phyloP scores from a whole-genome alignment of 1,140 invertebrate genomes.

The Eupristina koningsbergeri region DNA sequence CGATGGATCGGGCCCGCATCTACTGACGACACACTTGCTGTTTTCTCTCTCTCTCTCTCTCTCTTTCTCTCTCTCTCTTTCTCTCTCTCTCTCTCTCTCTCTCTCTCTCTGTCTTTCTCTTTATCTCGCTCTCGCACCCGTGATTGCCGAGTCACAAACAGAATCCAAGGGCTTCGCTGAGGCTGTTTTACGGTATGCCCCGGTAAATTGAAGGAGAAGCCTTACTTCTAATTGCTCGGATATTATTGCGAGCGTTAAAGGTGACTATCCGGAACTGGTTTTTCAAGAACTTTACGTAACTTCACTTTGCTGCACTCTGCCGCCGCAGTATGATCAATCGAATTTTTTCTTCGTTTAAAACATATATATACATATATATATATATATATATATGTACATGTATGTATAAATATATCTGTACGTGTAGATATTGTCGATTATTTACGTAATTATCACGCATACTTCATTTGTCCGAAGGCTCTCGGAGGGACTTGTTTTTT shows the following conservation, averaged over 20 bases:
- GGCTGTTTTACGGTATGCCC: not conserved
- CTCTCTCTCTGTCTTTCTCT: too few relatives aligned
- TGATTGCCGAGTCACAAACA: not conserved
- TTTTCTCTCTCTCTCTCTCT: too few relatives aligned
- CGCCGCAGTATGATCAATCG: not conserved
- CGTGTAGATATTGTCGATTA: not conserved
- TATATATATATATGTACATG: too few relatives aligned
- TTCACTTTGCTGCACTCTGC: not conserved
- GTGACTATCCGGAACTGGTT: conserved; percentile 1
- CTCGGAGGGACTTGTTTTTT: not conserved
- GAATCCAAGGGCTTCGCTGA: not conserved
- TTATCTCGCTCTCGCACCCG: too few relatives aligned
- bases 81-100: too few relatives aligned
- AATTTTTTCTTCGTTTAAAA: not conserved
- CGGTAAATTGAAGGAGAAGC: not conserved
- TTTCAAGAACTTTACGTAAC: conserved; percentile 17
- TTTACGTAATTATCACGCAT: not conserved
- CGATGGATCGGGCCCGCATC: not conserved
- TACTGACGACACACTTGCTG: not conserved
- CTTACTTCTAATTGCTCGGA: not conserved
- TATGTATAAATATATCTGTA: too few relatives aligned
- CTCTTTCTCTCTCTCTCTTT: too few relatives aligned
- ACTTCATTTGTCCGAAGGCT: not conserved
- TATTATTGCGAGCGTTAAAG: conserved; percentile 3
- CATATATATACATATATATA: too few relatives aligned